phyloP scores from a whole-genome alignment of 2,797 vertebrate species.

The Heterohyrax brucei region DNA sequence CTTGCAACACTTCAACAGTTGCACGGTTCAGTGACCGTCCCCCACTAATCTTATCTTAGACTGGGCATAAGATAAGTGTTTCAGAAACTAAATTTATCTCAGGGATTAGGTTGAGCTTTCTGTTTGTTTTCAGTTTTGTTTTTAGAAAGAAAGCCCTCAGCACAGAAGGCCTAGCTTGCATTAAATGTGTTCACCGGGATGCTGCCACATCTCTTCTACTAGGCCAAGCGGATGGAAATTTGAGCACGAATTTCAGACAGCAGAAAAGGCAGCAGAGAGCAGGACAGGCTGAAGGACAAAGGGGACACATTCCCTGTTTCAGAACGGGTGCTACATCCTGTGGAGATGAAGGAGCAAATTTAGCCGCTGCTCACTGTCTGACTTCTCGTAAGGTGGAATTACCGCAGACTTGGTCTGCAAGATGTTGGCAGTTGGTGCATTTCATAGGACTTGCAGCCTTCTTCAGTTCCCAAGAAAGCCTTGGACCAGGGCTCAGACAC shows the following conservation, averaged over 20 bases:
- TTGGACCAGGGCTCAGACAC: not conserved
- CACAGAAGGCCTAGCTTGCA: not conserved
- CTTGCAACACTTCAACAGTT: not conserved
- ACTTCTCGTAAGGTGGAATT: not conserved
- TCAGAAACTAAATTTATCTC: slow-evolving; percentile 50
- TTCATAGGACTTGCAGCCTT: not conserved
- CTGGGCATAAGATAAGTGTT: slow-evolving; percentile 6
- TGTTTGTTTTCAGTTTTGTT: slow-evolving; percentile 44
- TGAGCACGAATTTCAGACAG: not conserved
- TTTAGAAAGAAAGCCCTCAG: not conserved
- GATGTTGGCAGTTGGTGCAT: not conserved
- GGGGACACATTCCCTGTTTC: not conserved
- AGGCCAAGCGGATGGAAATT: not conserved
- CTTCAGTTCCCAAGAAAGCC: not conserved
- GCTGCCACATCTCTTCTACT: not conserved
- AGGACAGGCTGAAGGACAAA: not conserved
- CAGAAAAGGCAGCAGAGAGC: not conserved
- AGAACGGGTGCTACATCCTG: not conserved
- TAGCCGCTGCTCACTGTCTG: no score
- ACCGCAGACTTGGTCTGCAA: not conserved
- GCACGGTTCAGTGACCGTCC: not conserved
- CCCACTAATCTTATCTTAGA: slow-evolving; percentile 55
- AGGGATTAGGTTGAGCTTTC: slow-evolving; percentile 30
- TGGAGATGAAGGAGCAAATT: not conserved
- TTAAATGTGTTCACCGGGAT: not conserved